phyloP scores from a whole-genome alignment of 2,113 vertebrate genomes.

The Poecile atricapillus region DNA sequence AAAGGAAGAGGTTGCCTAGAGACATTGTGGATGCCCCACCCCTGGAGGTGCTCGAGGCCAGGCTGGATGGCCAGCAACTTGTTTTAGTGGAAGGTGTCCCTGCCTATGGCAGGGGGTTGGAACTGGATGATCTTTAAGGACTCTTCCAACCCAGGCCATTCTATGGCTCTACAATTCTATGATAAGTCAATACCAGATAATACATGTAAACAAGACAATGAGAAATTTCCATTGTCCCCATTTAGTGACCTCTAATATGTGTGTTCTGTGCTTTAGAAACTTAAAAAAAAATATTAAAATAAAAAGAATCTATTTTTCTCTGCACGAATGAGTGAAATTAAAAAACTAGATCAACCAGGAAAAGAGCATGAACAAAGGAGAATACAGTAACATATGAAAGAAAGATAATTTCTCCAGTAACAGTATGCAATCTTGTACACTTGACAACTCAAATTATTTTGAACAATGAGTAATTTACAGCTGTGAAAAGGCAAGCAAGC shows the following conservation, averaged over 20 bases:
- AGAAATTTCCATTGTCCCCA: not conserved
- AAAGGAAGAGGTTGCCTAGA: not conserved
- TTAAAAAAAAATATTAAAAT: not conserved
- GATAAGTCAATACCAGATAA: not conserved
- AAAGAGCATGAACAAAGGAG: not conserved
- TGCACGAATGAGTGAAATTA: not conserved
- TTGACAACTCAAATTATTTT: not conserved
- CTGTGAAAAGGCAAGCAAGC: not conserved
- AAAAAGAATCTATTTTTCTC: not conserved
- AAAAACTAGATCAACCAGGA: not conserved
- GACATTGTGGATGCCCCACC: accelerated
- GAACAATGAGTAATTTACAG: not conserved
- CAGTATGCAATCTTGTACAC: not conserved
- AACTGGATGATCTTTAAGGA: not conserved
- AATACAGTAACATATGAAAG: not conserved
- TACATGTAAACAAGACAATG: not conserved
- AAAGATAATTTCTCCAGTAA: not conserved
- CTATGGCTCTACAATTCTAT: not conserved
- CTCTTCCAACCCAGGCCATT: not conserved
- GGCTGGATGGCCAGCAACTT: not conserved
- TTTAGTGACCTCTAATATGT: not conserved
- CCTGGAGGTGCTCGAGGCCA: not conserved
- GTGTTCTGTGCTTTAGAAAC: not conserved
- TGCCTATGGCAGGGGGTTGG: not conserved
- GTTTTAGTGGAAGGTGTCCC: not conserved